Evolutionary conservation across 2,797 vertebrate species (phyloP).

Genomic region (Ptychadena robeensis): DNA sequence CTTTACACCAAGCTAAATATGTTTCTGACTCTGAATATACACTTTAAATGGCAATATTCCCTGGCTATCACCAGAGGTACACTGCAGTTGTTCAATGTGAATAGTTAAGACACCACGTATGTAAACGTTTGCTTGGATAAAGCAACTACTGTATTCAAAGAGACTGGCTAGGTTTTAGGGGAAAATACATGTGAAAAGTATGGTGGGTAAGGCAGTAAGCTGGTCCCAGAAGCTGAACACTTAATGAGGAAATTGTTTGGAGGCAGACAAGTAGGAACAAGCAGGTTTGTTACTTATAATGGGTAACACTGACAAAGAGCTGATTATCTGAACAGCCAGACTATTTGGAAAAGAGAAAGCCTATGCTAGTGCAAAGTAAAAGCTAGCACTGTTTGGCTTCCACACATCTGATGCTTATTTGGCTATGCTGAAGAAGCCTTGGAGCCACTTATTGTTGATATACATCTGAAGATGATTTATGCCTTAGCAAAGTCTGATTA

Average conservation of each 20-base stretch:
- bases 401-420: slow-evolving; percentile 12
- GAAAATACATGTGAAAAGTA: not conserved
- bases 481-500: not conserved
- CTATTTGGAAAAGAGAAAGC: not conserved
- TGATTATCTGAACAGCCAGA: slow-evolving; percentile 1
- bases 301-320: slow-evolving; percentile 15
- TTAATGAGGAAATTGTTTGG: slow-evolving; percentile 16
- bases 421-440: not conserved
- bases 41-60: too few relatives aligned
- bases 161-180: not conserved
- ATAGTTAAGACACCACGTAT: too few relatives aligned
- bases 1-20: too few relatives aligned
- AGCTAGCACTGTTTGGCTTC: not conserved
- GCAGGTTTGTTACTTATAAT: slow-evolving; percentile 20
- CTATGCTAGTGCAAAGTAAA: not conserved
- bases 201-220: slow-evolving; percentile 5
- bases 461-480: slow-evolving; percentile 22
- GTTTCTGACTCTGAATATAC: too few relatives aligned
- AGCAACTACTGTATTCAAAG: not conserved
- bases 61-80: too few relatives aligned
- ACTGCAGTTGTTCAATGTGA: too few relatives aligned
- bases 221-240: slow-evolving; percentile 1
- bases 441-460: not conserved
- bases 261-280: slow-evolving; percentile 20
- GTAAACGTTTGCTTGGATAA: not conserved